Evolutionary conservation across 2,888 invertebrate species (phyloP).

Genomic region (Drosophila tripunctata): DNA sequence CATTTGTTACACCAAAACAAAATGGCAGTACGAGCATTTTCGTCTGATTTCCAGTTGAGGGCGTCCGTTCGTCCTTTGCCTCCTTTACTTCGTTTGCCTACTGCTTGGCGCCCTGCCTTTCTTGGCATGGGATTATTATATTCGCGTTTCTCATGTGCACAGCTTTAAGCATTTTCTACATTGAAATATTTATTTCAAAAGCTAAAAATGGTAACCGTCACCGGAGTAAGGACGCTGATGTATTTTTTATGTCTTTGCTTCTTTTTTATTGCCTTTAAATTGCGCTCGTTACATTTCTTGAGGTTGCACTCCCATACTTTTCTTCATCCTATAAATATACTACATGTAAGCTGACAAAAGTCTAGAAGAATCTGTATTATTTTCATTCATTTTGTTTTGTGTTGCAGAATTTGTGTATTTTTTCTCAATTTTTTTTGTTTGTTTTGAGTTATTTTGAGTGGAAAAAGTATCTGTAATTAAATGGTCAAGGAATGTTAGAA

Average conservation of each 20-base stretch:
- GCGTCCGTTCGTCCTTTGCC: slow-evolving; percentile 37
- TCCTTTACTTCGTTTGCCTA: slow-evolving; percentile 19
- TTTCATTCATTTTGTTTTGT: no score
- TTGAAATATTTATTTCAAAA: slow-evolving; percentile 58
- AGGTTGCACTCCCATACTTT: background rate
- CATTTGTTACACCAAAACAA: slow-evolving; percentile 70
- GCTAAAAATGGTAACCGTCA: slow-evolving; percentile 21
- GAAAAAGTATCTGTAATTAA: background rate
- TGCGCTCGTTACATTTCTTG: slow-evolving; percentile 64
- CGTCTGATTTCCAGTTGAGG: slow-evolving; percentile 64
- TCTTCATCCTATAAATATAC: slow-evolving; percentile 7
- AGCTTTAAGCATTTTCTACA: slow-evolving; percentile 55
- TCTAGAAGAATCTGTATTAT: slow-evolving; percentile 35
- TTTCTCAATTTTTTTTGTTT: slow-evolving; percentile 10
- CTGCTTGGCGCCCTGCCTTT: slow-evolving; percentile 23
- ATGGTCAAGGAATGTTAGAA: background rate
- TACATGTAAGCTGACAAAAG: slow-evolving; percentile 25
- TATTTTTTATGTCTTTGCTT: slow-evolving; percentile 70
- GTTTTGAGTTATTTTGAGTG: background rate
- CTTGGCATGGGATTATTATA: slow-evolving; percentile 68
- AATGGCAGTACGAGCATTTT: slow-evolving; percentile 68
- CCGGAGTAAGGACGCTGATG: slow-evolving; percentile 57
- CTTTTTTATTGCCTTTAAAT: slow-evolving; percentile 73
- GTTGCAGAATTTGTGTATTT: slow-evolving; percentile 25
- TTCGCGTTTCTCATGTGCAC: slow-evolving; percentile 70